Evolutionary conservation across 2,797 vertebrate species (phyloP).

Genomic region (Hyperoplus lanceolatus): DNA sequence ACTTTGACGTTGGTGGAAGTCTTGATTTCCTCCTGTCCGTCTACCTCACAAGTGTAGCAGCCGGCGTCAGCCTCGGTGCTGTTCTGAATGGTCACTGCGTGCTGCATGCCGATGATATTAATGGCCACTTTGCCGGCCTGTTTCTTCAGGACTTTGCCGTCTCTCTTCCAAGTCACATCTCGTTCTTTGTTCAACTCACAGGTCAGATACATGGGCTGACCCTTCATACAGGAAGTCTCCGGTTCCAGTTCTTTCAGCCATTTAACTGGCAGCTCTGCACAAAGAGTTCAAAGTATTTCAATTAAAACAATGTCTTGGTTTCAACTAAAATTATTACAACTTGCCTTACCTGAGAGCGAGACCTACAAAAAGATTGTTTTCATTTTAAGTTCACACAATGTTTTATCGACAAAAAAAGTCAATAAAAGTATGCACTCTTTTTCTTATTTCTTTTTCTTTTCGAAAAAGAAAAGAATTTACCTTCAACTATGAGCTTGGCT

Average conservation of each 20-base stretch:
- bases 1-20: constrained; percentile 93
- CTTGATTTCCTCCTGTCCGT: constrained; percentile 83
- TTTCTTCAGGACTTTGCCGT: constrained; percentile 87
- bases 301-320: not conserved
- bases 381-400: not conserved
- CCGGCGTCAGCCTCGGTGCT: constrained; percentile 90
- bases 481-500: constrained; percentile 97
- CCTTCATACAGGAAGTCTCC: constrained; percentile 91
- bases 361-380: not conserved
- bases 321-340: no score
- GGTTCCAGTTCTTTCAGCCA: constrained; percentile 94
- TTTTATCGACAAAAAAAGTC: no score
- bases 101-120: constrained; percentile 93
- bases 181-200: constrained; percentile 97
- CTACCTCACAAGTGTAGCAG: constrained; percentile 89
- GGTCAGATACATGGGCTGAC: constrained; percentile 93
- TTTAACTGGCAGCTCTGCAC: constrained; percentile 92
- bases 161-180: constrained; percentile 92
- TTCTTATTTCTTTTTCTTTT: no score
- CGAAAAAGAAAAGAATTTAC: constrained; percentile 76
- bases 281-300: not conserved
- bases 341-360: constrained; percentile 8
- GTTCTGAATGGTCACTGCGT: constrained; percentile 91
- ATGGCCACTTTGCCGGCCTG: constrained; percentile 90
- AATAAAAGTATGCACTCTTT: no score